A percentile compares a stretch with the other conserved stretches of the same genome.
phyloP scores from a whole-genome alignment of 2,888 invertebrate species.

The Xanthia icteritia region DNA sequence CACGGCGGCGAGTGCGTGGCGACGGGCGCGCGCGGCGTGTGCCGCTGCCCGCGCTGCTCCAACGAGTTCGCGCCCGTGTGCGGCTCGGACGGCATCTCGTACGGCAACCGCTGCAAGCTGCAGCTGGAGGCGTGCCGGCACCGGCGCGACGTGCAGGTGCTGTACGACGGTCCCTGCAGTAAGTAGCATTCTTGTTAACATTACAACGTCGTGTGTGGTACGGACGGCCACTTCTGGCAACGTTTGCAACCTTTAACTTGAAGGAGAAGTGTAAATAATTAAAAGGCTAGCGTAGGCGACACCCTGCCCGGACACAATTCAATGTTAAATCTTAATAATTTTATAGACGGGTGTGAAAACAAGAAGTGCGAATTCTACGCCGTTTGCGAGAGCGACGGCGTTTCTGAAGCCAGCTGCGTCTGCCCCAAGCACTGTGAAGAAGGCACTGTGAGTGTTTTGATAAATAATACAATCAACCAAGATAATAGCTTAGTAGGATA shows the following conservation, averaged over 20 bases:
- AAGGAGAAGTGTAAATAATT: background rate
- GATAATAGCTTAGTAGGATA: background rate
- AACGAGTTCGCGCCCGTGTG: constrained; percentile 96
- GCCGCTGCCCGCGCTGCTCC: constrained; percentile 96
- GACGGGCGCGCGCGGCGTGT: constrained; percentile 93
- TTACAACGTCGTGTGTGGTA: background rate
- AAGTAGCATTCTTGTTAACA: constrained; percentile 84
- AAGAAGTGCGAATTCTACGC: constrained; percentile 95
- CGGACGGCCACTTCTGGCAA: background rate
- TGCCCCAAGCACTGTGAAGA: constrained; percentile 91
- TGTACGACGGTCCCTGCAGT: constrained; percentile 96
- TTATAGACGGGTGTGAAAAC: constrained; percentile 94
- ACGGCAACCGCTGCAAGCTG: constrained; percentile 95
- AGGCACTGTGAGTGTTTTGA: constrained; percentile 82
- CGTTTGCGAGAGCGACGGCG: constrained; percentile 92
- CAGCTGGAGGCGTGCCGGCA: constrained; percentile 94
- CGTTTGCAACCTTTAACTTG: background rate
- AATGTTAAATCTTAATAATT: background rate
- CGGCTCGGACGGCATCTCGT: constrained; percentile 95
- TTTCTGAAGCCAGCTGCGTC: constrained; percentile 91
- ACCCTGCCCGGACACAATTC: background rate
- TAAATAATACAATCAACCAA: background rate
- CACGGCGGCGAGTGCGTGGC: constrained; percentile 93
- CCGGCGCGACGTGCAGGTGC: constrained; percentile 93
- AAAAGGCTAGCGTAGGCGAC: background rate